phyloP scores from a whole-genome alignment of 2,797 vertebrate genomes.

The Pipistrellus pygmaeus region DNA sequence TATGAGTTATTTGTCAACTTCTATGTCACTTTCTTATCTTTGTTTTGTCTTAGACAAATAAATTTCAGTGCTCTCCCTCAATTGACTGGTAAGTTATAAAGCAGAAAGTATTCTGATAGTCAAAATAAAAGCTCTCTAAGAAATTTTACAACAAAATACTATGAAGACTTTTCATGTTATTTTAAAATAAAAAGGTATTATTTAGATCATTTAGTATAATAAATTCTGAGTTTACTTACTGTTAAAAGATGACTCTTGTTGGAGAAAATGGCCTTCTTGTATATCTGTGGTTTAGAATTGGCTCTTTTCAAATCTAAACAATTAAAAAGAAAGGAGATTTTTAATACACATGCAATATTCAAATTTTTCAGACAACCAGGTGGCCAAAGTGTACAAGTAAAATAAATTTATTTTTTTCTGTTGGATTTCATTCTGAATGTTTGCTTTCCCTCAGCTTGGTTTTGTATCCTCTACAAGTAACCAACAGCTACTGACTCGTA shows the following conservation, averaged over 20 bases:
- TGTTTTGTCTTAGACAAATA: constrained; percentile 75
- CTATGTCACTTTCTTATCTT: constrained; percentile 43
- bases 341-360: constrained; percentile 28
- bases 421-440: constrained; percentile 29
- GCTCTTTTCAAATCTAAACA: constrained; percentile 72
- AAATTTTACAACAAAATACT: background rate
- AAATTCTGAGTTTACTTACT: constrained; percentile 32
- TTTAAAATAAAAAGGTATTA: background rate
- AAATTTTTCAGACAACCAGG: background rate
- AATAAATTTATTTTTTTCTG: background rate
- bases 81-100: background rate
- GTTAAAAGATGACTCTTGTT: constrained; percentile 26
- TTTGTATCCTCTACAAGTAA: constrained; percentile 37
- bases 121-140: constrained; percentile 72
- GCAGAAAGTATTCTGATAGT: constrained; percentile 51
- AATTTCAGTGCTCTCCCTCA: constrained; percentile 41
- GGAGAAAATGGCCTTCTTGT: constrained; percentile 45
- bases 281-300: constrained; percentile 34
- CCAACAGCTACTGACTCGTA: background rate
- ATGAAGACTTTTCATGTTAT: background rate
- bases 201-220: constrained; percentile 15
- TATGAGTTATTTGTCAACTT: constrained; percentile 57
- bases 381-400: constrained; percentile 19
- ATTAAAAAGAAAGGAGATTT: constrained; percentile 66
- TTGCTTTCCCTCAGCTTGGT: background rate